Percentiles rank a stretch among this genome's conserved stretches.
Evolutionary conservation across 2,113 vertebrate genomes (phyloP).

Genomic region (Aspiorhynchus laticeps): DNA sequence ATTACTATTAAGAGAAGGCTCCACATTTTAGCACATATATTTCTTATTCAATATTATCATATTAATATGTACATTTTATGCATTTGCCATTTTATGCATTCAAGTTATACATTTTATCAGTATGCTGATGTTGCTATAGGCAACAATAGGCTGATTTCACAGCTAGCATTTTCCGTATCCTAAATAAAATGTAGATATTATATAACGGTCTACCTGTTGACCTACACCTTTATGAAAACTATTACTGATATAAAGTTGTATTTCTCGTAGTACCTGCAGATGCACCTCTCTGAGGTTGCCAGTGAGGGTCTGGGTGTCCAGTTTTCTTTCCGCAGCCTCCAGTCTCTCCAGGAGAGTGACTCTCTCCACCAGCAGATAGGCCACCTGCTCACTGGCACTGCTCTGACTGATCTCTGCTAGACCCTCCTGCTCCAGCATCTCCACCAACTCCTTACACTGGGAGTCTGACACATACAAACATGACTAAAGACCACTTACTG

Average conservation of each 20-base stretch:
- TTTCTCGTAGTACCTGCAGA: slow-evolving; percentile 76
- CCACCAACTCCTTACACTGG: slow-evolving; percentile 83
- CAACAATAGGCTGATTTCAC: too few species aligned
- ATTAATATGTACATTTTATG: too few species aligned
- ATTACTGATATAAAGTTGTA: background rate
- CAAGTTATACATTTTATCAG: too few species aligned
- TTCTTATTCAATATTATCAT: too few species aligned
- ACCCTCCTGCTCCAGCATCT: slow-evolving; percentile 86
- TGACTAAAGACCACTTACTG: background rate
- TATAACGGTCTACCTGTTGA: too few species aligned
- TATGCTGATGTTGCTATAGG: too few species aligned
- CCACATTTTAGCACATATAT: too few species aligned
- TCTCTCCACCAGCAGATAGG: slow-evolving; percentile 84
- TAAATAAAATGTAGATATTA: too few species aligned
- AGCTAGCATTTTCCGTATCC: too few species aligned
- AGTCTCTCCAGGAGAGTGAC: slow-evolving; percentile 79
- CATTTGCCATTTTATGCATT: too few species aligned
- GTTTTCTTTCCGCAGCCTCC: slow-evolving; percentile 73
- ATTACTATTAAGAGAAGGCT: too few species aligned
- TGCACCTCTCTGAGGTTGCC: slow-evolving; percentile 67
- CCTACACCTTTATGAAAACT: too few species aligned
- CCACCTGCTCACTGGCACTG: slow-evolving; percentile 83
- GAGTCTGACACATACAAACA: slow-evolving; percentile 72
- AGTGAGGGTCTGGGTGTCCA: slow-evolving; percentile 66
- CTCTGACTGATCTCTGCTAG: slow-evolving; percentile 80